A percentile compares a stretch with the other conserved stretches of the same genome.
phyloP scores from a whole-genome alignment of 2,888 invertebrate genomes.

The Hipparchia semele region DNA sequence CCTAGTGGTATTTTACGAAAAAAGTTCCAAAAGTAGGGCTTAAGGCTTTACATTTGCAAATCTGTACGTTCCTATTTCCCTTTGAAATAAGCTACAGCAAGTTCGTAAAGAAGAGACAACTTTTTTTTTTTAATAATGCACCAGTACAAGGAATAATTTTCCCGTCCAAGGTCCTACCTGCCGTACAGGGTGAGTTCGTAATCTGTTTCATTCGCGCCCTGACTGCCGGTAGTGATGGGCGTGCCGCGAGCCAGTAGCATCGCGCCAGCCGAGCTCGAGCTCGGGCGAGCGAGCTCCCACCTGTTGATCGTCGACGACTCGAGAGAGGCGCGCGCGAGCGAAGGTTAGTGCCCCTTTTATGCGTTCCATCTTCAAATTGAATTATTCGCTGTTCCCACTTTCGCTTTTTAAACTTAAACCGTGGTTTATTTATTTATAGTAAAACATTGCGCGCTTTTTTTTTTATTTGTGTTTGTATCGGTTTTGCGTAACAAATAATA shows the following conservation, averaged over 20 bases:
- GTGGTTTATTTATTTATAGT: not conserved
- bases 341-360: conserved; percentile 62
- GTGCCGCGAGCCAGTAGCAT: conserved; percentile 65
- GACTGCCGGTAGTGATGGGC: conserved; percentile 78
- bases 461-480: not conserved
- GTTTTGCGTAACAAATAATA: no score
- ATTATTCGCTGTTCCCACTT: conserved; percentile 1
- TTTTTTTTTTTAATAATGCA: conserved; percentile 7
- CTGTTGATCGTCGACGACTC: conserved; percentile 80
- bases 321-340: conserved; percentile 64
- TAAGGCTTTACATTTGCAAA: not conserved
- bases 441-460: not conserved
- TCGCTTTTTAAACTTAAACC: conserved; percentile 3
- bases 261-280: conserved; percentile 64
- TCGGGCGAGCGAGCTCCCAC: conserved; percentile 68
- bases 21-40: not conserved
- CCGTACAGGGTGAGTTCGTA: conserved; percentile 45
- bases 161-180: conserved; percentile 35
- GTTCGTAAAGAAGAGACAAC: not conserved
- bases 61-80: not conserved
- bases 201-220: conserved; percentile 69
- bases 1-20: not conserved
- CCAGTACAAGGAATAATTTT: not conserved
- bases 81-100: not conserved
- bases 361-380: conserved; percentile 27